Base-by-base conservation (phyloP, 2,797 vertebrate species). In the Steatocranus sp. region DNA sequence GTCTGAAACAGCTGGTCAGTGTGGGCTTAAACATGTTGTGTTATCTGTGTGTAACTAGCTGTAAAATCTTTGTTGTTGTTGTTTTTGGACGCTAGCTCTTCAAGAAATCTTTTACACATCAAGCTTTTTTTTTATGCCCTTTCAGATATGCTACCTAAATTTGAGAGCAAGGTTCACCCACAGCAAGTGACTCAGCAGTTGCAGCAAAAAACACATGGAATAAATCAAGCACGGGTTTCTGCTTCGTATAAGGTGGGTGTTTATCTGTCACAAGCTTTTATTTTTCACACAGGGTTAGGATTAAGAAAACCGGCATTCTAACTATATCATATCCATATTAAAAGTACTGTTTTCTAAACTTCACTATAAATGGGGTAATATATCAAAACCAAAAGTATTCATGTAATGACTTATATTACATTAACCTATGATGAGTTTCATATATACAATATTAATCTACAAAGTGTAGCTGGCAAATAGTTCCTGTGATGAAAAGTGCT, bases 131-230 rank as follows among this genome's bases (percentile, higher is more conserved):
- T 11, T 15, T 43, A 46, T 34, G 12, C 20, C 46, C 78, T 30
- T 11, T 66, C 75, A 94, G 94, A 91, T 58, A 94, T 94, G 91
- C 36, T 90, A 70, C 76, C 75, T 1, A 73, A n/a, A 76, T 34
- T 54, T 0, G 82, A 91, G 4, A 95, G 85, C 66, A 96, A 88
- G 81, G 82, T 96, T 51, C 88, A 92, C 32, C 93, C 95, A 0
- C 83, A 89, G 56, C 90, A 89, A 66, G 76, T 66, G 18, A 88
- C 81, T 7, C n/a, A 84, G 11, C 84, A 84, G 8, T 15, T 88
- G n/a, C 76, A 61, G 25, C 7, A 80, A 5, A 38, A 4, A 25
- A 89, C 17, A 23, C 5, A 43, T 7, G 53, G 11, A 15, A 2
- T 88, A 2, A 78, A 43, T 2, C 25, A 2, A 11, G 12, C 58